Conservation (phyloP, 2,888 invertebrate species). For the Colletes collaris region DNA sequence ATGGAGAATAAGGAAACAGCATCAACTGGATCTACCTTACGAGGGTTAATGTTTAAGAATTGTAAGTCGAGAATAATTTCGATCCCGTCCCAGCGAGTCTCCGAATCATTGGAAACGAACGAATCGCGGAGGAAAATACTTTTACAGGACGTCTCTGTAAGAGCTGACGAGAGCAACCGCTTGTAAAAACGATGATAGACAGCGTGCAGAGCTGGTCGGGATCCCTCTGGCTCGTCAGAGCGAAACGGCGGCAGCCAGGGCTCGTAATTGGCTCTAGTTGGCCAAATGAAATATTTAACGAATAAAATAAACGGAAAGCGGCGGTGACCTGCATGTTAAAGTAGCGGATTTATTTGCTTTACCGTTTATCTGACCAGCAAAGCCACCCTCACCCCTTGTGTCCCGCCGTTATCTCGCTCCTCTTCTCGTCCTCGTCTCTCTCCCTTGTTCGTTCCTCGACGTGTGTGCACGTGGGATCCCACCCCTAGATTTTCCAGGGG, state of each 20-base stretch:
- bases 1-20: no score
- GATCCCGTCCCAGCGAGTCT: no score
- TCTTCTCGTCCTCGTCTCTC: constrained; percentile 21
- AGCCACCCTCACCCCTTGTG: constrained; percentile 36
- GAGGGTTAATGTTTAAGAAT: no score
- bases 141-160: background rate
- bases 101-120: no score
- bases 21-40: no score
- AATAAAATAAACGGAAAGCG: constrained; percentile 82
- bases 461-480: constrained; percentile 60
- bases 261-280: constrained; percentile 80
- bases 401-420: constrained; percentile 17
- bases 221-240: constrained; percentile 54
- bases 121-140: no score
- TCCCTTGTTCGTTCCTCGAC: constrained; percentile 56
- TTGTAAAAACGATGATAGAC: background rate
- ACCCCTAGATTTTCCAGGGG: constrained; percentile 64
- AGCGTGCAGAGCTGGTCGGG: constrained; percentile 7
- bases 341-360: constrained; percentile 81
- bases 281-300: constrained; percentile 83
- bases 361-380: constrained; percentile 75
- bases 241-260: constrained; percentile 53
- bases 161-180: background rate
- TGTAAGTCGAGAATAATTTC: no score
- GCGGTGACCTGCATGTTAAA: constrained; percentile 83